Percentiles rank a stretch among this genome's conserved stretches.
Conservation (phyloP, 2,797 vertebrate species). For the Aldrovandia affinis region DNA sequence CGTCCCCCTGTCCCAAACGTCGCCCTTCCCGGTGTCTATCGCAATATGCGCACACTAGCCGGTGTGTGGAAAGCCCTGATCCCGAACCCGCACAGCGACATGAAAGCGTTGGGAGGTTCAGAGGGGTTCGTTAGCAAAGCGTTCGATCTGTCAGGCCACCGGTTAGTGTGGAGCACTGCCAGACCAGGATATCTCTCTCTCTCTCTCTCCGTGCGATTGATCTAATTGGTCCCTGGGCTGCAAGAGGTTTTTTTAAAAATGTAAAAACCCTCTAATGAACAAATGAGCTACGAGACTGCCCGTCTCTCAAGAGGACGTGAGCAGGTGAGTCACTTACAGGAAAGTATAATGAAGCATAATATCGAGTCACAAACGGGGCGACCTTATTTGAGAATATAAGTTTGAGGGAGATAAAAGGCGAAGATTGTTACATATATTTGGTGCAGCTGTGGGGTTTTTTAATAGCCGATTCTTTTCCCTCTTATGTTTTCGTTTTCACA, state of each 20-base stretch:
- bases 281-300: background rate
- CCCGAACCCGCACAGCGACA: too few relatives aligned
- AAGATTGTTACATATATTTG: background rate
- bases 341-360: background rate
- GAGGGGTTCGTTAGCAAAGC: background rate
- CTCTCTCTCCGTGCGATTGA: slow-evolving; percentile 5
- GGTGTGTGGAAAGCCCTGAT: too few relatives aligned
- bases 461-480: too few relatives aligned
- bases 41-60: too few relatives aligned
- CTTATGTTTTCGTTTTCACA: too few relatives aligned
- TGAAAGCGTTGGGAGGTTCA: background rate
- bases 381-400: background rate
- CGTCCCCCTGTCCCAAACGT: background rate
- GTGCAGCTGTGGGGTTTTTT: background rate
- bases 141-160: background rate
- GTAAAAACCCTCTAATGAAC: background rate
- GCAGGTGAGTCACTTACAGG: background rate
- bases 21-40: background rate
- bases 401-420: background rate
- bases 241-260: background rate
- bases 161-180: background rate
- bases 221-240: background rate
- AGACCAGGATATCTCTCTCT: background rate
- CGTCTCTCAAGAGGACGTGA: background rate
- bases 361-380: background rate